Conservation (phyloP, 1,140 invertebrate species). For the Ephestia elutella region DNA sequence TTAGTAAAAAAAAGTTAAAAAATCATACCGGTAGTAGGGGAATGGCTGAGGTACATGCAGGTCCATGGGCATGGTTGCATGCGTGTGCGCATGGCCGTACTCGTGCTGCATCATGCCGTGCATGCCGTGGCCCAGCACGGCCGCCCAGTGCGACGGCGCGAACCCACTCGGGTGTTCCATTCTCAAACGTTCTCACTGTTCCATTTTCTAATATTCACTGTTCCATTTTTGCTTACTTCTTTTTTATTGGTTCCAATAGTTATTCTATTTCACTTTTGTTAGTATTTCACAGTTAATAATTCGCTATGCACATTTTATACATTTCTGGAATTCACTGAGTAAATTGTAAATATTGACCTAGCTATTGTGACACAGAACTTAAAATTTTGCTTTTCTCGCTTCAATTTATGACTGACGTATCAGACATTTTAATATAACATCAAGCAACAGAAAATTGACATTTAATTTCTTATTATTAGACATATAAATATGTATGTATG, state of each 20-base stretch:
- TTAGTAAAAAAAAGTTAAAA: too few relatives aligned
- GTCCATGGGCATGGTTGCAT: constrained; percentile 81
- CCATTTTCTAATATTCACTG: constrained; percentile 21
- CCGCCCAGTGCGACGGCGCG: constrained; percentile 81
- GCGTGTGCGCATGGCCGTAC: constrained; percentile 73
- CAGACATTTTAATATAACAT: too few relatives aligned
- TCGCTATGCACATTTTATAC: too few relatives aligned
- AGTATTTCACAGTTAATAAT: background rate
- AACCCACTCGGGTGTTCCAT: constrained; percentile 83
- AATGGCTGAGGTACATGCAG: constrained; percentile 90
- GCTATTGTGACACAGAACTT: too few relatives aligned
- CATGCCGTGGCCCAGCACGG: constrained; percentile 78
- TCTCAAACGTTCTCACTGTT: constrained; percentile 27
- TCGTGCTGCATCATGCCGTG: constrained; percentile 79
- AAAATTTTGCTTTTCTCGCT: too few relatives aligned
- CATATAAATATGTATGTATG: too few relatives aligned
- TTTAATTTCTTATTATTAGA: too few relatives aligned
- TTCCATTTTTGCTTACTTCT: constrained; percentile 18
- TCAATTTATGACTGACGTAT: too few relatives aligned
- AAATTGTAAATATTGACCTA: too few relatives aligned
- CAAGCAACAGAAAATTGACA: too few relatives aligned
- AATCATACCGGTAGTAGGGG: constrained; percentile 87
- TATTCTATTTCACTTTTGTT: background rate
- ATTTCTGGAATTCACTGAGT: too few relatives aligned
- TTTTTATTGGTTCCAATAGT: background rate